Base-by-base conservation (phyloP, 2,797 vertebrate genomes). In the Tadarida brasiliensis region DNA sequence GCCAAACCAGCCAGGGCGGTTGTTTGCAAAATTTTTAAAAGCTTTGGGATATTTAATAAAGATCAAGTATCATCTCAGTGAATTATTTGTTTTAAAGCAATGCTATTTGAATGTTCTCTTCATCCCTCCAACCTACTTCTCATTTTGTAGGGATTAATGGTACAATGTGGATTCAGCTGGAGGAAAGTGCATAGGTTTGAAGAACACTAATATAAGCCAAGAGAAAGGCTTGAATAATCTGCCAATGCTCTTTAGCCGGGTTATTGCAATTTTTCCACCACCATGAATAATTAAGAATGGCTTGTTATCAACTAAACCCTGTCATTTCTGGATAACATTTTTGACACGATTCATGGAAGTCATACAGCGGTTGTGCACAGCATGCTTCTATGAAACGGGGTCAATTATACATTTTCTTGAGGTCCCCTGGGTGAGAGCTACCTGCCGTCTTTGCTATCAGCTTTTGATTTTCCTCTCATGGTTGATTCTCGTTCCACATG, bases 241-340 rank as follows among this genome's bases (percentile, higher is more conserved):
- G 59, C 78, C 78, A 57, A 2, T 35, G 44, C 59, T 61, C 51
- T 59, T 96, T 95, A 93, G 35, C 56, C 33, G 65, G n/a, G 76
- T 85, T 94, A 73, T 82, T 83, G 54, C 33, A 7, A 44, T 91
- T 93, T 92, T 87, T 24, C 81, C 73, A 68, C 73, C 51, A 71
- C 85, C 59, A 30, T 94, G 92, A 97, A 95, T 95, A 96, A 96
- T 97, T 94, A 94, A 93, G 88, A 86, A 90, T 95, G 92, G 59
- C 85, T 95, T 89, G n/a, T 86, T 87, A 85, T 89, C 56, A n/a
- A 33, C 73, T 3, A 2, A 94, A 35, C 76, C 39, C 80, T 44
- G 26, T 95, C 96, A 97, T 92, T 94, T 95, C 83, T 91, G 35
- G 56, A 91, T 91, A 67, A 35, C 83, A 35, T 94, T 92, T 94